phyloP scores from a whole-genome alignment of 1,140 invertebrate species.

The Ostrea edulis region DNA sequence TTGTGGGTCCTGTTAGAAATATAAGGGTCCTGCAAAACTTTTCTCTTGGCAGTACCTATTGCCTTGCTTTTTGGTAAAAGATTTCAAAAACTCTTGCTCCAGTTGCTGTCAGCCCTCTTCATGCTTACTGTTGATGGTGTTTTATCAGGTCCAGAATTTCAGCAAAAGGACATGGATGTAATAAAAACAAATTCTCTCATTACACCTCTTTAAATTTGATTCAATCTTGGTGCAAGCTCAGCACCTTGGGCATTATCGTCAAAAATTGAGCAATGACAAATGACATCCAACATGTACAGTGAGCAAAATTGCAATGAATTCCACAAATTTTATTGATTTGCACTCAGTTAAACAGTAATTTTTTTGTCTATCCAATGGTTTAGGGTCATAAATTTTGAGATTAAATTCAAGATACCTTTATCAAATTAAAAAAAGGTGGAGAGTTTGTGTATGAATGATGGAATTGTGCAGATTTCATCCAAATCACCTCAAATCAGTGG shows the following conservation, averaged over 20 bases:
- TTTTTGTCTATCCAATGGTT: background rate
- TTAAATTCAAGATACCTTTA: conserved; percentile 25
- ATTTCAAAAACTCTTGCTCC: too few species aligned
- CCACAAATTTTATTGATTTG: background rate
- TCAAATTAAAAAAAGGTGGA: conserved; percentile 3
- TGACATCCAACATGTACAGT: background rate
- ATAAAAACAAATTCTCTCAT: background rate
- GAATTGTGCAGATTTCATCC: background rate
- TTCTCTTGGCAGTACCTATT: too few species aligned
- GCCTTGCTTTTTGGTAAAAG: too few species aligned
- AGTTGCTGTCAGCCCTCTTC: too few species aligned
- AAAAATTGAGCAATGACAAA: background rate
- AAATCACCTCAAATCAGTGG: background rate
- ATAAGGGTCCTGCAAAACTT: too few species aligned
- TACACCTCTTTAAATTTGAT: background rate
- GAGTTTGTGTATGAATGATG: conserved; percentile 22
- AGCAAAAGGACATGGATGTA: background rate
- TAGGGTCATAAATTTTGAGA: background rate
- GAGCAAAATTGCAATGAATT: background rate
- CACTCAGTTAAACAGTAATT: background rate
- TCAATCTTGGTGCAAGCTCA: conserved; percentile 31
- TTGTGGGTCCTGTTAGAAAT: too few species aligned
- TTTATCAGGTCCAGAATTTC: background rate
- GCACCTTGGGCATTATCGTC: background rate
- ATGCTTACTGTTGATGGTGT: background rate